A percentile compares a stretch with the other conserved stretches of the same genome.
Evolutionary conservation across 2,113 vertebrate species (phyloP).

Genomic region (Nothobranchius kuhntae): DNA sequence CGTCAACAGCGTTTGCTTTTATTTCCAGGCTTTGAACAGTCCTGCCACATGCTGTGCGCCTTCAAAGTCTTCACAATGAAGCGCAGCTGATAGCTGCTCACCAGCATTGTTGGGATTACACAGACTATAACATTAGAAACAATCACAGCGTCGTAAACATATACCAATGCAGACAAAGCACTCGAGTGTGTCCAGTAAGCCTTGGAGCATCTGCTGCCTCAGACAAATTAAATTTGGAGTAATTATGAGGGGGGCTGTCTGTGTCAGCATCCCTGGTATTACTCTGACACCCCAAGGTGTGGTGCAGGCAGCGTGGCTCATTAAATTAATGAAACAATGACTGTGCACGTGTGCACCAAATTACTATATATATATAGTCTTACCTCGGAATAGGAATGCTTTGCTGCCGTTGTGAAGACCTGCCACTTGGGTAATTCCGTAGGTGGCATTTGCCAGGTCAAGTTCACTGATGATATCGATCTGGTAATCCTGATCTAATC

Average conservation of each 20-base stretch:
- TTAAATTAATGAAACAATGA: slow-evolving; percentile 44
- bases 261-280: slow-evolving; percentile 26
- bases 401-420: slow-evolving; percentile 94
- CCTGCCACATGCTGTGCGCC: not conserved
- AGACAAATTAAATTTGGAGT: slow-evolving; percentile 68
- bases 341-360: not conserved
- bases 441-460: slow-evolving; percentile 88
- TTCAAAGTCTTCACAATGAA: slow-evolving; percentile 6
- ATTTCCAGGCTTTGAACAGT: not conserved
- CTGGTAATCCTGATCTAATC: slow-evolving; percentile 89
- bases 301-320: slow-evolving; percentile 41
- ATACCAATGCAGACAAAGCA: slow-evolving; percentile 12
- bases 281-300: slow-evolving; percentile 50
- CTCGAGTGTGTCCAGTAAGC: slow-evolving; percentile 31
- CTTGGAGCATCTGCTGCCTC: slow-evolving; percentile 53
- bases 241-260: slow-evolving; percentile 60
- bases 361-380: slow-evolving; percentile 17
- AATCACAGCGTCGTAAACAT: slow-evolving; percentile 2
- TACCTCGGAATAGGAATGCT: slow-evolving; percentile 95
- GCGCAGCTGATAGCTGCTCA: slow-evolving; percentile 13
- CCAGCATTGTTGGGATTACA: slow-evolving; percentile 16
- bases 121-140: slow-evolving; percentile 7
- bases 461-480: slow-evolving; percentile 91
- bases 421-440: slow-evolving; percentile 89
- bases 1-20: not conserved